Evolutionary conservation across 2,888 invertebrate species (phyloP), one percentile per base, ranked within the genome.

Genomic region (Ennomos fuscantarius): DNA sequence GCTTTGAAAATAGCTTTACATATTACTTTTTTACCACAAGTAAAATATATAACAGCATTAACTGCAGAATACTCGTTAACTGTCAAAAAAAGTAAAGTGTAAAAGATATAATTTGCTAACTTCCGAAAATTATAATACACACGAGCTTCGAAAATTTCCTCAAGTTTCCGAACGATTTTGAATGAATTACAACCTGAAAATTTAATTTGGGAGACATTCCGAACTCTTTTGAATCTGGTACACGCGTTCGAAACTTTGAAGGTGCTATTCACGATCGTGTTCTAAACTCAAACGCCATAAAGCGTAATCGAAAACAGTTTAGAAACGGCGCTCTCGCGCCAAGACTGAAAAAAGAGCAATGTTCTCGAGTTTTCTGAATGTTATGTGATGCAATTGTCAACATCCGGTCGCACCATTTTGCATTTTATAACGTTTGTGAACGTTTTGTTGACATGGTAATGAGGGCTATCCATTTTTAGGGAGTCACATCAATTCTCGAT

Each of bases 221-320:
- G 41, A 55, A 67, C 52, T 57, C 60, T 63, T 67, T 63, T 49
- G 52, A 64, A 64, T 61, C 55, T 52, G 42, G 50, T 65, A 55
- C 65, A 62, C 61, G 43, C 60, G 46, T 65, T 65, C 47, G 24
- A 55, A 67, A 67, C 63, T 62, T 75, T 64, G 70, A 73, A 78
- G 73, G 74, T 79, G 79, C 74, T 70, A 77, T 78, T 74, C 71
- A 71, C 72, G 75, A 78, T 69, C 79, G 79, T 76, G 78, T 84
- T 82, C 73, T 65, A 77, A 86, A 84, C 80, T 82, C 70, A 73
- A 81, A 79, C 66, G 76, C 79, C 80, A 86, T 89, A 90, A 89
- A 89, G 80, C 78, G 82, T 87, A 89, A 90, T 90, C 82, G 87
- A 84, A 90, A 86, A 86, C 82, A 80, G 85, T 86, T 90, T 84